phyloP scores from a whole-genome alignment of 2,797 vertebrate species.

The Graptemys geographica region DNA sequence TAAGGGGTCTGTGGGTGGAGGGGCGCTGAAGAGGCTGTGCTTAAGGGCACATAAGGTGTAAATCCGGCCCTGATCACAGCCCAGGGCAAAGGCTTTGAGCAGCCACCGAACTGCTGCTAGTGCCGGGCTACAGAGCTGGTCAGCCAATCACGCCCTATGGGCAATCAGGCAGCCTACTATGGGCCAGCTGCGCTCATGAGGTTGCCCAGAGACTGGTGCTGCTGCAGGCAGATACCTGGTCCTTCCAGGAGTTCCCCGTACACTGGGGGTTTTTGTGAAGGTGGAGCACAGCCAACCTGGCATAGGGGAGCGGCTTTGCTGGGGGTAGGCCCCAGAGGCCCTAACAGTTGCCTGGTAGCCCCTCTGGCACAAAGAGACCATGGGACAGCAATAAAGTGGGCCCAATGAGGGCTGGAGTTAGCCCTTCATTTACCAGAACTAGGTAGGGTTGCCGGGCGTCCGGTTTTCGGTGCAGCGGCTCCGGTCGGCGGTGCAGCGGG shows the following conservation, averaged over 20 bases:
- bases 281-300: background rate
- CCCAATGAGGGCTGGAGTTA: background rate
- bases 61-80: background rate
- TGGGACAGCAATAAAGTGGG: background rate
- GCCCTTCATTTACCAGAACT: slow-evolving; percentile 43
- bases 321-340: background rate
- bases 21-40: too few species aligned
- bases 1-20: too few species aligned
- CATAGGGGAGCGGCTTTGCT: accelerated
- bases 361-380: background rate
- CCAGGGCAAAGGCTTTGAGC: background rate
- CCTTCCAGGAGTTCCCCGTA: background rate
- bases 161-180: too few species aligned
- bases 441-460: too few species aligned
- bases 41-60: too few species aligned
- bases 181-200: background rate
- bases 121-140: background rate
- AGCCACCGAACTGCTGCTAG: background rate
- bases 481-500: too few species aligned
- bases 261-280: accelerated
- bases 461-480: too few species aligned
- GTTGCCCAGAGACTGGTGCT: background rate
- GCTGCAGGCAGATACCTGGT: background rate
- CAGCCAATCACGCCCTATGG: background rate
- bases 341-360: background rate